A percentile compares a stretch with the other conserved stretches of the same genome.
These are phyloP conservation scores for Iphiclides podalirius DNA, from an alignment of 2,888 invertebrate species.

Conservation along the genomic window DNA sequence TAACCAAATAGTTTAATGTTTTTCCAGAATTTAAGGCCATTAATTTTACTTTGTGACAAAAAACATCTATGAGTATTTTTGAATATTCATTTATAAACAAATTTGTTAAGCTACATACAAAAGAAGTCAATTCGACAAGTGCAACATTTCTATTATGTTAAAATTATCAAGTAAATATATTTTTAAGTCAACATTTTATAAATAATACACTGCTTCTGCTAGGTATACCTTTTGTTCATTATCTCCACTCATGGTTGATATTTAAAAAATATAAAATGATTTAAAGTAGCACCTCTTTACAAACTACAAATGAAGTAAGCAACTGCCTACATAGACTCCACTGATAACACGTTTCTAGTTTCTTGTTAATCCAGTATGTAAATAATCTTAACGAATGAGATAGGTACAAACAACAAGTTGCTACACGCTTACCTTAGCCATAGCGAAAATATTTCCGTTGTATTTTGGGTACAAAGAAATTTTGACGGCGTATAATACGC, in stretches of 20 bases:
- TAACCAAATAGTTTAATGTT: too few relatives aligned
- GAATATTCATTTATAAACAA: too few relatives aligned
- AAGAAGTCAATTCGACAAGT: too few relatives aligned
- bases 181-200: too few relatives aligned
- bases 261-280: not conserved
- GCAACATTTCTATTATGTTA: too few relatives aligned
- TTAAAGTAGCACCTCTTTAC: not conserved
- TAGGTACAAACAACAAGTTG: constrained; percentile 18
- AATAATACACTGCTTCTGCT: too few relatives aligned
- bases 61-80: too few relatives aligned
- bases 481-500: constrained; percentile 64
- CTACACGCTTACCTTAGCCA: constrained; percentile 81
- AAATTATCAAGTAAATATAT: too few relatives aligned
- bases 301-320: not conserved
- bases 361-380: constrained; percentile 49
- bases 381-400: constrained; percentile 19
- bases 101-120: too few relatives aligned
- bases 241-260: constrained; percentile 6
- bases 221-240: constrained; percentile 19
- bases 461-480: constrained; percentile 85
- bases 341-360: constrained; percentile 24
- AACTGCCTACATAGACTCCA: not conserved
- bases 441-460: constrained; percentile 83
- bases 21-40: too few relatives aligned
- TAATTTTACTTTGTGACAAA: too few relatives aligned